Evolutionary conservation across 2,888 invertebrate species (phyloP).

Genomic region (Scaptomyza polygonia): DNA sequence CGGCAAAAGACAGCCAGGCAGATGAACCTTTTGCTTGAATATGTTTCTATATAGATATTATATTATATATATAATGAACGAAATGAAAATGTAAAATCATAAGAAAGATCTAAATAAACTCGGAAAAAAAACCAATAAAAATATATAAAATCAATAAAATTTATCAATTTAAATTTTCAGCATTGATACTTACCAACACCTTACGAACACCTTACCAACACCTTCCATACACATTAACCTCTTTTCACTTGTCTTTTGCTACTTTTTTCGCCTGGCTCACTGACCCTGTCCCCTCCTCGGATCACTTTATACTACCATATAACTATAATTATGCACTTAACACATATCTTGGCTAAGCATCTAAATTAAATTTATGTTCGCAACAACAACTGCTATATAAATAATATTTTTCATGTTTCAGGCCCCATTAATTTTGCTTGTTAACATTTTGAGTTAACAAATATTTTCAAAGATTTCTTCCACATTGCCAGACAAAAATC

Average conservation of each 20-base stretch:
- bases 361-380: conserved; percentile 53
- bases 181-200: no score
- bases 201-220: no score
- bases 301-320: background rate
- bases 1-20: background rate
- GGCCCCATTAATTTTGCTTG: conserved; percentile 76
- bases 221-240: no score
- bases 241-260: no score
- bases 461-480: conserved; percentile 43
- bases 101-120: no score
- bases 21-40: conserved; percentile 8
- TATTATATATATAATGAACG: no score
- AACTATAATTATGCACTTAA: conserved; percentile 72
- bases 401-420: conserved; percentile 55
- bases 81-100: no score
- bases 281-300: background rate
- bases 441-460: conserved; percentile 71
- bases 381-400: conserved; percentile 22
- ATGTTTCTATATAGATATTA: background rate
- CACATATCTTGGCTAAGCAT: conserved; percentile 66
- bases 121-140: no score
- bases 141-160: no score
- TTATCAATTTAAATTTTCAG: no score
- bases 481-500: conserved; percentile 36
- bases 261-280: background rate